A percentile compares a stretch with the other conserved stretches of the same genome.
Evolutionary conservation across 1,140 invertebrate species (phyloP).

Genomic region (Drosophila kepulauana): DNA sequence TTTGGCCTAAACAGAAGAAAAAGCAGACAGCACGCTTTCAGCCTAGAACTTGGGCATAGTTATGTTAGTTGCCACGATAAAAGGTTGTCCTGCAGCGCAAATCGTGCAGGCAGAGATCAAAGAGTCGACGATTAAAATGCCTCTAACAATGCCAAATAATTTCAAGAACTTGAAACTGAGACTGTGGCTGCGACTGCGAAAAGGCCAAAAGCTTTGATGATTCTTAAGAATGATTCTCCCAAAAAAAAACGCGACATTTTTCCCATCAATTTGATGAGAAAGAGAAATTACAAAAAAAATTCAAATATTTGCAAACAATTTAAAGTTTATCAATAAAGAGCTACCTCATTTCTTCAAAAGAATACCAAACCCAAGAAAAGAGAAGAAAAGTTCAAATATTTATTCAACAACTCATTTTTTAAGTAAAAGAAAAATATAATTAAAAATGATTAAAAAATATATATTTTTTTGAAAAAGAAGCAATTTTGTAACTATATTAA

Average conservation of each 20-base stretch:
- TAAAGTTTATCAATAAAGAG: not conserved
- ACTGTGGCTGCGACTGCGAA: not conserved
- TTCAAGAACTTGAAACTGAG: slow-evolving; percentile 16
- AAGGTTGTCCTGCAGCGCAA: slow-evolving; percentile 18
- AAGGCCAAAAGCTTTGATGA: slow-evolving; percentile 1
- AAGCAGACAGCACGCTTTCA: slow-evolving; percentile 19
- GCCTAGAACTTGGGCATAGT: slow-evolving; percentile 24
- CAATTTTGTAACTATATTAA: too few relatives aligned
- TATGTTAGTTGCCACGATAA: slow-evolving; percentile 35
- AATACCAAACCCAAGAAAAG: not conserved
- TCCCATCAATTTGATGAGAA: not conserved
- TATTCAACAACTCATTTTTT: too few relatives aligned
- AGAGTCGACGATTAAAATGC: slow-evolving; percentile 56
- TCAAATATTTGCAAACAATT: slow-evolving; percentile 9
- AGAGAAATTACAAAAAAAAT: not conserved
- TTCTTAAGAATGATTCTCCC: slow-evolving; percentile 2
- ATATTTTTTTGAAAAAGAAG: too few relatives aligned
- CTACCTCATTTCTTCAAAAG: not conserved
- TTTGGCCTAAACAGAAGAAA: slow-evolving; percentile 19
- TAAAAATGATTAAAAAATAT: too few relatives aligned
- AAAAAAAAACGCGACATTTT: slow-evolving; percentile 22
- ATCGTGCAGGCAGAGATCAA: slow-evolving; percentile 50
- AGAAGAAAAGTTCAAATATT: not conserved
- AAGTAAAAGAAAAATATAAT: too few relatives aligned
- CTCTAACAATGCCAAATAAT: slow-evolving; percentile 37